Conservation (phyloP, 2,113 vertebrate species). For the Typhlomys cinereus region DNA sequence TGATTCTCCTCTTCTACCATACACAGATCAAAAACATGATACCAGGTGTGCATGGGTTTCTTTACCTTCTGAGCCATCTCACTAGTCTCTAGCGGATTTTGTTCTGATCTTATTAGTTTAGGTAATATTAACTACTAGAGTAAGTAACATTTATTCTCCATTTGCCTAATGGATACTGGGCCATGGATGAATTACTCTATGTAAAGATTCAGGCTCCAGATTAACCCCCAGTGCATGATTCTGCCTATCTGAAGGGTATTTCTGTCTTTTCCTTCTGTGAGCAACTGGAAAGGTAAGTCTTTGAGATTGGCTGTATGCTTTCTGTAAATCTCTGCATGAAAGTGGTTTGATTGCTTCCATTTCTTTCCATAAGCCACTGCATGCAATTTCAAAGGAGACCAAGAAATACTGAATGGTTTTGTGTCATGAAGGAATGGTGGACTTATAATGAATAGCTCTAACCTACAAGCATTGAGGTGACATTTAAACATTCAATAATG, state of each 20-base stretch:
- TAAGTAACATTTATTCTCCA: not conserved
- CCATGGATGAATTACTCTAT: not conserved
- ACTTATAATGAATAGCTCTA: not conserved
- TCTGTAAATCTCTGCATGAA: not conserved
- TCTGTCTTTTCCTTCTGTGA: not conserved
- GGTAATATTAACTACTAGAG: not conserved
- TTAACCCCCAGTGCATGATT: not conserved
- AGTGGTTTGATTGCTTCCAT: not conserved
- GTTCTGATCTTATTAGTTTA: not conserved
- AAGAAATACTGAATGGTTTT: not conserved
- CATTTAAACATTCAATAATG: not conserved
- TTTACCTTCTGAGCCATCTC: too few relatives aligned
- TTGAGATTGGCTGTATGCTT: not conserved
- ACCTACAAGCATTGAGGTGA: not conserved
- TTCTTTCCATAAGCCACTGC: not conserved
- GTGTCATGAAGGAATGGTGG: not conserved
- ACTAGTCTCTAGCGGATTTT: not conserved
- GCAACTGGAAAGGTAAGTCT: not conserved
- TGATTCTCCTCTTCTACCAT: too few relatives aligned
- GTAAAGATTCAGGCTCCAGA: not conserved
- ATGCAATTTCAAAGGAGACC: not conserved
- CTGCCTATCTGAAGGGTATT: not conserved
- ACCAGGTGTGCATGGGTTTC: too few relatives aligned
- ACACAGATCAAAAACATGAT: too few relatives aligned
- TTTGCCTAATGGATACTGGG: not conserved